Evolutionary conservation across 2,113 vertebrate genomes (phyloP).

Genomic region (Scortum barcoo): DNA sequence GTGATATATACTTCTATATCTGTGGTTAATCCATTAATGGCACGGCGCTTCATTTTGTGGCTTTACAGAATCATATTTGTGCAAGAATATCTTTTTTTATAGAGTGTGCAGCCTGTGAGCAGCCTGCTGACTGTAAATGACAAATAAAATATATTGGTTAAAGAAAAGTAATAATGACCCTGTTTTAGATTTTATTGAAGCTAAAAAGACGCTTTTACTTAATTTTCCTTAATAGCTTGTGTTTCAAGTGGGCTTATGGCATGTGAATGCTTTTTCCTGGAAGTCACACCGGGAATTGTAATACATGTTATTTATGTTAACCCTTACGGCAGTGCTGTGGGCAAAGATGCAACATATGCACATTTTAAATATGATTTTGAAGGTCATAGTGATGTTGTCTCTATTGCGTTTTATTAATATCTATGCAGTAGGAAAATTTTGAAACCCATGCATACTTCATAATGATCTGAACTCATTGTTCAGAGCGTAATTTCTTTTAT

Average conservation of each 20-base stretch:
- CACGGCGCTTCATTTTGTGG: conserved; percentile 25
- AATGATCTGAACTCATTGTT: no score
- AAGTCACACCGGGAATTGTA: conserved; percentile 16
- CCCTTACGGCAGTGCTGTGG: conserved; percentile 12
- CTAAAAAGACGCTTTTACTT: conserved; percentile 13
- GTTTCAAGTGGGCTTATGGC: conserved; percentile 1
- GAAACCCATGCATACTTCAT: no score
- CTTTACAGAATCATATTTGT: conserved; percentile 23
- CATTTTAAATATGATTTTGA: conserved; percentile 25
- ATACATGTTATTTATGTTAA: conserved; percentile 34
- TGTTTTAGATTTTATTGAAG: conserved; percentile 7
- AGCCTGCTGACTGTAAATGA: neutral
- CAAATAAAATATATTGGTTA: neutral
- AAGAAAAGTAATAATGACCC: neutral
- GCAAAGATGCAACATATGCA: conserved; percentile 15
- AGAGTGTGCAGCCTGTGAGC: neutral
- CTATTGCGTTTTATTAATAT: conserved; percentile 3
- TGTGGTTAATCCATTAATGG: conserved; percentile 35
- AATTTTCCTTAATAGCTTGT: neutral
- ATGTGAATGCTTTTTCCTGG: conserved; percentile 23
- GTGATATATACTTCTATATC: conserved; percentile 8
- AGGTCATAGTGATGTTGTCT: conserved; percentile 34
- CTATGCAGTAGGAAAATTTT: neutral
- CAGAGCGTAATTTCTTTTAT: neutral
- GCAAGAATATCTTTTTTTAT: conserved; percentile 21